Base-by-base conservation (phyloP, 1,140 invertebrate species). In the Cylas formicarius region DNA sequence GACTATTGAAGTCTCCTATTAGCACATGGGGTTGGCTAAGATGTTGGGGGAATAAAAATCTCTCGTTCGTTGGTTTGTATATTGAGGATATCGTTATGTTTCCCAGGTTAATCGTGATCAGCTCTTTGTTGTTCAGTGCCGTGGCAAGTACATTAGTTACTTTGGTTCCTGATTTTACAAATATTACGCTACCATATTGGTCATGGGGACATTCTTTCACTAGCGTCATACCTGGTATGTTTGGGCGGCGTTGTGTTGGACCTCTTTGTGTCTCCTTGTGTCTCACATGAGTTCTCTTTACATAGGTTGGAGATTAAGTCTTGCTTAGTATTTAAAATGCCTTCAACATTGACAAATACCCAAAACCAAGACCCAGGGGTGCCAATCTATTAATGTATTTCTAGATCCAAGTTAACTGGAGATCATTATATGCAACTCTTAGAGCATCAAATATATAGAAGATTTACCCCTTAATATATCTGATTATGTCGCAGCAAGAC, bases 231-330 rank as follows among this genome's bases (percentile, higher is more conserved):
- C 23, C 37, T 1, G 10, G 10, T 14, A 32, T 29, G 5, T 2
- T 24, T 1, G 37, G 37, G 1, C 22, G 7, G 23, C 2, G 21
- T 2, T 8, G 7, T 1, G 7, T 14, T 29, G 22, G 37, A 7
- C 37, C 37, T 39, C 37, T 26, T 5, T 37, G 34, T 13, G 34
- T 37, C 18, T 37, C 34, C 13, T 37, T 16, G 8, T 21, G 34
- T 16, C 34, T 37, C 8, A 22, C 34, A 37, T 17, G 5, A 7
- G 13, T 37, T 17, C 16, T 5, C 7, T 37, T 16, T n/a, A n/a
- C n/a, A n/a, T n/a, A n/a, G n/a, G n/a, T n/a, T n/a, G n/a, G n/a
- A n/a, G n/a, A n/a, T n/a, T 37, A 17, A 24, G 9, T 37, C 34
- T 13, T 37, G 34, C 18, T 37, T 37, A 9, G 14, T 13, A 21